These are phyloP conservation scores for Drosophila nannoptera DNA, from an alignment of 1,140 invertebrate species.

Conservation along the genomic window DNA sequence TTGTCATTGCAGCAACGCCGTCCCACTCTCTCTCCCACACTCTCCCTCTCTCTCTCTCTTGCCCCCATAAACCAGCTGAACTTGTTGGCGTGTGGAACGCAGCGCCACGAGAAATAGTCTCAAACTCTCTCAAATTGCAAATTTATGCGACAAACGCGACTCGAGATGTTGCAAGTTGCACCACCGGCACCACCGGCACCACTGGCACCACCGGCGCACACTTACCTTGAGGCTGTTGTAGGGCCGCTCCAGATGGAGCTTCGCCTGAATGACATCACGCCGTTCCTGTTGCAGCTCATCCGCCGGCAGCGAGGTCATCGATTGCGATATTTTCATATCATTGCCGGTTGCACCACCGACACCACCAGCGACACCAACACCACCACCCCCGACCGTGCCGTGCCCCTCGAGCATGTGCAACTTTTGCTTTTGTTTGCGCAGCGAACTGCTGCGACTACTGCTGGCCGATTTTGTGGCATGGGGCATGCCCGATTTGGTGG, in stretches of 20 bases:
- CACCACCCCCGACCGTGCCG: neutral
- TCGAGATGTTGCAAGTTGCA: neutral
- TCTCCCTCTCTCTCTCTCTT: neutral
- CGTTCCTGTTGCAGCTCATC: conserved; percentile 66
- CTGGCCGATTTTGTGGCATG: conserved; percentile 52
- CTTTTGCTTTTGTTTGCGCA: conserved; percentile 50
- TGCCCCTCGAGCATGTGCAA: too few relatives aligned
- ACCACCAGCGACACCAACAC: neutral
- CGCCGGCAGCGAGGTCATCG: conserved; percentile 76
- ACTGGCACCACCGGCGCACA: conserved; percentile 1
- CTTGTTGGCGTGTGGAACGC: conserved; percentile 23
- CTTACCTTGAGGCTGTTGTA: conserved; percentile 85
- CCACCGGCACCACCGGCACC: neutral
- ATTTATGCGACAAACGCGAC: conserved; percentile 21
- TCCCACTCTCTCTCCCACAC: neutral
- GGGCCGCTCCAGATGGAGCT: conserved; percentile 80
- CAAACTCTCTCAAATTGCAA: conserved; percentile 18
- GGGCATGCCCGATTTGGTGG: conserved; percentile 25
- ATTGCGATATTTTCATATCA: conserved; percentile 74
- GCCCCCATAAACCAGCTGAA: neutral
- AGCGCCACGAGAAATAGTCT: neutral
- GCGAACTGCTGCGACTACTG: conserved; percentile 63
- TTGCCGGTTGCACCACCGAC: conserved; percentile 4
- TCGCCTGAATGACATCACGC: conserved; percentile 70
- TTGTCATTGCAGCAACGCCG: conserved; percentile 46